Evolutionary conservation across 2,113 vertebrate species (phyloP).

Genomic region (Pongo abelii): DNA sequence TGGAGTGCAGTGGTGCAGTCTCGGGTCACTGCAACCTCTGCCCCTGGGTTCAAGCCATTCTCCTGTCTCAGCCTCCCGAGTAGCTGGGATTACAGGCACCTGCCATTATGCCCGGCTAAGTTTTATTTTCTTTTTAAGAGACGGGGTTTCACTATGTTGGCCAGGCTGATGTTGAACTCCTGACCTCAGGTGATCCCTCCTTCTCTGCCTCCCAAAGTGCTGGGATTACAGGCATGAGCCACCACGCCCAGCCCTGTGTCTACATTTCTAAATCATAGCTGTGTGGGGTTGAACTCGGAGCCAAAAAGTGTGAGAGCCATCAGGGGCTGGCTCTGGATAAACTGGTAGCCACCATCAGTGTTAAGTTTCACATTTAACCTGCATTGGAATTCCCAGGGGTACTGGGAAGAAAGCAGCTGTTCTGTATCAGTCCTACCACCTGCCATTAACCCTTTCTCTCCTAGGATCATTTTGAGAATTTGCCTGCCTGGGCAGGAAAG

Average conservation of each 20-base stretch:
- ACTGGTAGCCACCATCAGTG: slow-evolving; percentile 69
- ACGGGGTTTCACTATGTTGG: no score
- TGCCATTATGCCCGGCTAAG: no score
- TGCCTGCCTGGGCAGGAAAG: slow-evolving; percentile 78
- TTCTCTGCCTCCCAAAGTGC: no score
- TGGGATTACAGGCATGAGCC: no score
- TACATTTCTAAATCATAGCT: slow-evolving; percentile 65
- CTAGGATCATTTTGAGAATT: slow-evolving; percentile 76
- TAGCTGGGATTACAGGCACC: no score
- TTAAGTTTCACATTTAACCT: slow-evolving; percentile 61
- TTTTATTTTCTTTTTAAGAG: no score
- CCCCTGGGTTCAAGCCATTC: no score
- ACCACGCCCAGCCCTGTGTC: not conserved
- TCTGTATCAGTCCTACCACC: slow-evolving; percentile 65
- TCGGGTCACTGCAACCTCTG: no score
- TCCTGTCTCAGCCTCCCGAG: no score
- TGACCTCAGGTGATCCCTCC: no score
- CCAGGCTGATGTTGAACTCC: no score
- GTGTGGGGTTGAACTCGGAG: slow-evolving; percentile 53
- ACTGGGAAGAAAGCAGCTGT: slow-evolving; percentile 59
- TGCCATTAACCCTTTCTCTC: slow-evolving; percentile 78
- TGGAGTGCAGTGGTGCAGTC: no score
- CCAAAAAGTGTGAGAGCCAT: slow-evolving; percentile 54
- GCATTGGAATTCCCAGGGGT: slow-evolving; percentile 50
- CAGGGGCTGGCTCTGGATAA: slow-evolving; percentile 55